Evolutionary conservation across 2,888 invertebrate genomes (phyloP).

Genomic region (Chloroclysta siterata): DNA sequence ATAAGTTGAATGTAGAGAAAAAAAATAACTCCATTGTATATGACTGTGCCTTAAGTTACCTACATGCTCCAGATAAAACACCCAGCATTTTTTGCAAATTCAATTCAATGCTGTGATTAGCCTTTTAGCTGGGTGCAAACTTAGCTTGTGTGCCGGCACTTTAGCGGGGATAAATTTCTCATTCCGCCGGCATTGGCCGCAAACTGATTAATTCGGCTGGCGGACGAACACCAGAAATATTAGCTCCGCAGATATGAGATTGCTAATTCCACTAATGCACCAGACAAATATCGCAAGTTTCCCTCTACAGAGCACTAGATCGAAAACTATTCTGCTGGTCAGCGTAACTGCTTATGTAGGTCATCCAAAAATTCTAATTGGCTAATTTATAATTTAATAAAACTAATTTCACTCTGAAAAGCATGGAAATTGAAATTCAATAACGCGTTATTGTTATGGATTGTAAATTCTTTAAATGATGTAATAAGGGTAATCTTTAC

Average conservation of each 20-base stretch:
- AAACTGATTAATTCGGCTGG: slow-evolving; percentile 78
- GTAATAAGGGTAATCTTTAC: too few species aligned
- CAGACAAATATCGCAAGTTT: slow-evolving; percentile 76
- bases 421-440: too few species aligned
- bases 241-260: slow-evolving; percentile 77
- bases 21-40: too few species aligned
- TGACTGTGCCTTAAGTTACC: too few species aligned
- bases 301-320: slow-evolving; percentile 60
- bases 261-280: slow-evolving; percentile 83
- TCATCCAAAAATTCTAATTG: background rate
- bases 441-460: too few species aligned
- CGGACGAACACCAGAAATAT: slow-evolving; percentile 78
- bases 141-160: slow-evolving; percentile 10
- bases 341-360: slow-evolving; percentile 3
- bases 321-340: slow-evolving; percentile 49
- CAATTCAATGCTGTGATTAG: background rate
- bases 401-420: too few species aligned
- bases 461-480: too few species aligned
- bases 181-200: slow-evolving; percentile 57
- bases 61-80: too few species aligned
- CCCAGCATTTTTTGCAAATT: background rate
- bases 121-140: background rate
- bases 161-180: slow-evolving; percentile 49
- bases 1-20: too few species aligned
- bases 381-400: background rate